Conservation (phyloP, 2,888 invertebrate genomes). For the Brassicogethes aeneus region DNA sequence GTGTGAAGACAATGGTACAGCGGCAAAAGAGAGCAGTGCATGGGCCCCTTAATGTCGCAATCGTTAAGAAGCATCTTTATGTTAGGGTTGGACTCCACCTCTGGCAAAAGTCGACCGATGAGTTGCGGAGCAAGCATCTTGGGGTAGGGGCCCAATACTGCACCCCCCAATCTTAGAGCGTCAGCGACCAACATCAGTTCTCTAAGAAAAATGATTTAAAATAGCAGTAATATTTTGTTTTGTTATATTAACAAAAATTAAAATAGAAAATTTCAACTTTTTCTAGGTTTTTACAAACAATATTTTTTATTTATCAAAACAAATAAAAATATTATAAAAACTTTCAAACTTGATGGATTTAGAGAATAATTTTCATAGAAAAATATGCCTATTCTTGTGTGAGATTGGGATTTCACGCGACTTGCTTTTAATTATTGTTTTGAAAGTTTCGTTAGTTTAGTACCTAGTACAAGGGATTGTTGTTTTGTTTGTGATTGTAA, state of each 20-base stretch:
- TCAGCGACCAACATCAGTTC: conserved; percentile 90
- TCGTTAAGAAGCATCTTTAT: conserved; percentile 83
- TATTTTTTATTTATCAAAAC: not conserved
- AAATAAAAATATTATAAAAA: conserved; percentile 1
- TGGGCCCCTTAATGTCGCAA: conserved; percentile 82
- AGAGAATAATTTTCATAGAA: too few species aligned
- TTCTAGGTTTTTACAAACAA: not conserved
- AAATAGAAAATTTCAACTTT: too few species aligned
- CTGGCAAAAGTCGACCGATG: conserved; percentile 85
- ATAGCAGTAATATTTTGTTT: too few species aligned
- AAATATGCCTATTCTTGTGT: too few species aligned
- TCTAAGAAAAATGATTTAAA: conserved; percentile 39
- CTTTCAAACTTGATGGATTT: too few species aligned
- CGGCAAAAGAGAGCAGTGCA: conserved; percentile 84
- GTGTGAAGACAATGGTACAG: conserved; percentile 95
- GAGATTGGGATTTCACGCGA: too few species aligned
- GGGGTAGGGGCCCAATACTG: conserved; percentile 83
- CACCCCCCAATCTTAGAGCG: conserved; percentile 87
- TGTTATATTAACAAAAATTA: too few species aligned
- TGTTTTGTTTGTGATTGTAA: too few species aligned
- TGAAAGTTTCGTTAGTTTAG: too few species aligned
- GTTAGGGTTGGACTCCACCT: conserved; percentile 71
- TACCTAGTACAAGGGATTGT: too few species aligned
- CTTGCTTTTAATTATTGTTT: too few species aligned
- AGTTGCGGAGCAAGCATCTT: conserved; percentile 95